phyloP scores from a whole-genome alignment of 2,797 vertebrate genomes.

The Pangasius mekongensis region DNA sequence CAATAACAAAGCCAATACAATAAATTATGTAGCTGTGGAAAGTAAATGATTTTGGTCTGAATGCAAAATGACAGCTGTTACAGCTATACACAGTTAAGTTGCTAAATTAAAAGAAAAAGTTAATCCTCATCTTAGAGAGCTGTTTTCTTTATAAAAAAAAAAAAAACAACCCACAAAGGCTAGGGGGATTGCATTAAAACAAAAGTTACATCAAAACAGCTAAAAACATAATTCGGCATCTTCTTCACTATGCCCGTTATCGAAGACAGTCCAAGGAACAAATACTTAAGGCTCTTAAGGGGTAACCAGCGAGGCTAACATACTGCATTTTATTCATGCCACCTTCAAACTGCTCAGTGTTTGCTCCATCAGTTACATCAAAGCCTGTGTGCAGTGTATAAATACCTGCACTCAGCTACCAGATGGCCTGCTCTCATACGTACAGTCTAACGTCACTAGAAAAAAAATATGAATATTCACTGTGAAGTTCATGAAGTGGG shows the following conservation, averaged over 20 bases:
- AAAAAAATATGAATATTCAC: background rate
- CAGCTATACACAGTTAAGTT: conserved; percentile 76
- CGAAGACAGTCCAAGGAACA: conserved; percentile 75
- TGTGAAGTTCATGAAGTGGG: background rate
- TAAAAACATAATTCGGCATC: conserved; percentile 58
- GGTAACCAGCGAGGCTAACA: conserved; percentile 71
- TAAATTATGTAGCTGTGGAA: conserved; percentile 61
- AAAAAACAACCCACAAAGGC: too few relatives aligned
- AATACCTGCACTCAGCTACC: conserved; percentile 37
- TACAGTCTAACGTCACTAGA: background rate
- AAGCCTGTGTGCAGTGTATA: conserved; percentile 25
- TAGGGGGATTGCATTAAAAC: conserved; percentile 65
- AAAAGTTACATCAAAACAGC: conserved; percentile 43
- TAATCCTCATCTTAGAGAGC: conserved; percentile 70
- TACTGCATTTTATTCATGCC: conserved; percentile 73
- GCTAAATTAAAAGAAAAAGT: conserved; percentile 70
- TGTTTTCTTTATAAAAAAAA: conserved; percentile 49
- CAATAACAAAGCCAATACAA: conserved; percentile 56
- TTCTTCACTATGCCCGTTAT: conserved; percentile 69
- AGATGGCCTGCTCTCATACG: conserved; percentile 42
- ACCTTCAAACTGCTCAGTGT: conserved; percentile 61
- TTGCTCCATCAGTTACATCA: conserved; percentile 54
- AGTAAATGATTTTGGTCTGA: conserved; percentile 66
- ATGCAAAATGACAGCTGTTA: conserved; percentile 69
- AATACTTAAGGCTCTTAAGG: conserved; percentile 91